Evolutionary conservation across 2,113 vertebrate genomes (phyloP).

Genomic region (Empidonax traillii): DNA sequence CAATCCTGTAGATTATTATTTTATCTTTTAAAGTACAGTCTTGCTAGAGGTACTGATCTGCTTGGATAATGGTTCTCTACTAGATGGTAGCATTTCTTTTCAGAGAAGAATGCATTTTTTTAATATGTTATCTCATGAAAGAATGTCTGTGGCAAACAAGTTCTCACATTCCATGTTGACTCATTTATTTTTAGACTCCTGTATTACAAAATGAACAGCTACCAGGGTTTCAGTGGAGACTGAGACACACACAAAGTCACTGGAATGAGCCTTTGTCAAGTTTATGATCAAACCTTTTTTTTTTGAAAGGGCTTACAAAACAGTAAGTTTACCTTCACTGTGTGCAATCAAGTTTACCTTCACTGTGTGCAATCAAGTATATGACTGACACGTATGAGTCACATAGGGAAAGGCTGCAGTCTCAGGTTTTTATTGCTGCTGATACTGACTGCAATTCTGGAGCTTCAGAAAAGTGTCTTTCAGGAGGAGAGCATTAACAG

Average conservation of each 20-base stretch:
- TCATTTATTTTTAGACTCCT: not conserved
- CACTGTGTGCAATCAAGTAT: not conserved
- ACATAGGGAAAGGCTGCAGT: not conserved
- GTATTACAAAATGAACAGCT: not conserved
- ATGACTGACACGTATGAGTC: fast-evolving
- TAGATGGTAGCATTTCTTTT: not conserved
- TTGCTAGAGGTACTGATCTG: not conserved
- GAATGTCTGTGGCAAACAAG: not conserved
- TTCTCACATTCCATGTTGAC: not conserved
- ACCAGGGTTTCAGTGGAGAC: not conserved
- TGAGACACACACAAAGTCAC: not conserved
- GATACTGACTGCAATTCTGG: not conserved
- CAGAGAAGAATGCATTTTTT: not conserved
- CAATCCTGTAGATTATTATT: not conserved
- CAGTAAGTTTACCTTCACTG: not conserved
- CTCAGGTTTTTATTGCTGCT: not conserved
- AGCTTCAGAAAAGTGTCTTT: not conserved
- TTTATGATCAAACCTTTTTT: not conserved
- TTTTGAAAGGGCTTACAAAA: not conserved
- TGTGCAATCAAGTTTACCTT: not conserved
- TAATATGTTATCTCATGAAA: not conserved
- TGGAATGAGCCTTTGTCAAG: not conserved
- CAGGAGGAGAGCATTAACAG: not conserved
- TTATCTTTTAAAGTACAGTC: not conserved
- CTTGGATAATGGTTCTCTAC: not conserved